These are phyloP conservation scores for Sphaerophoria taeniata DNA, from an alignment of 2,888 invertebrate genomes.

Conservation along the genomic window DNA sequence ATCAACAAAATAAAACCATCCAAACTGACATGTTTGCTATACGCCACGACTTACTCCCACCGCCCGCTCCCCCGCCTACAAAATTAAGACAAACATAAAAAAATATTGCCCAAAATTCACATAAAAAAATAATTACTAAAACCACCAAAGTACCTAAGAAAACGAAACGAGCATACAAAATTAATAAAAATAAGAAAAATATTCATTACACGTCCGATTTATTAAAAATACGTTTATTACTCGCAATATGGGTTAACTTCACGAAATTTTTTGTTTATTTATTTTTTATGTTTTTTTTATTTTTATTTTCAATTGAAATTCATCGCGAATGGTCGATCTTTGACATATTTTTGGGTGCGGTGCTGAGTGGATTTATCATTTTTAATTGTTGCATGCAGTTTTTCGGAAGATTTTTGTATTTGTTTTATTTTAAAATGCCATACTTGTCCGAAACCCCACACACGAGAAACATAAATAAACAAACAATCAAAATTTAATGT, in stretches of 20 bases:
- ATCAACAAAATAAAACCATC: constrained; percentile 22
- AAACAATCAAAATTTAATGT: background rate
- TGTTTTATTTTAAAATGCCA: constrained; percentile 32
- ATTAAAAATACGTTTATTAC: constrained; percentile 71
- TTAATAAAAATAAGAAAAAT: constrained; percentile 6
- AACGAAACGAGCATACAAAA: constrained; percentile 18
- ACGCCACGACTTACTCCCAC: background rate
- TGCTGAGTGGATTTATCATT: constrained; percentile 70
- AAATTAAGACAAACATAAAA: constrained; percentile 11
- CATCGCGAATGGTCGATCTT: constrained; percentile 74
- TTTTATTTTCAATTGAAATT: constrained; percentile 61
- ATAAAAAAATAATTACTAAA: constrained; percentile 24
- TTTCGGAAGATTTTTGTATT: constrained; percentile 30
- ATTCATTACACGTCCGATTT: constrained; percentile 70
- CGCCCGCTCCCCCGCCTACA: background rate
- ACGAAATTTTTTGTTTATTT: background rate
- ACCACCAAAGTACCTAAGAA: background rate
- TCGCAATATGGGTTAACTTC: constrained; percentile 68
- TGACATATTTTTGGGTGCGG: constrained; percentile 76
- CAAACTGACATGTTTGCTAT: constrained; percentile 29
- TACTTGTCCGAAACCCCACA: constrained; percentile 4
- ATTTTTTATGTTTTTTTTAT: background rate
- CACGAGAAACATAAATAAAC: background rate
- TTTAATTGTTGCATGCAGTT: constrained; percentile 66
- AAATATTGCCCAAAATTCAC: constrained; percentile 18